These are phyloP conservation scores for Eleginops maclovinus DNA, from an alignment of 2,113 vertebrate genomes.

Conservation along the genomic window DNA sequence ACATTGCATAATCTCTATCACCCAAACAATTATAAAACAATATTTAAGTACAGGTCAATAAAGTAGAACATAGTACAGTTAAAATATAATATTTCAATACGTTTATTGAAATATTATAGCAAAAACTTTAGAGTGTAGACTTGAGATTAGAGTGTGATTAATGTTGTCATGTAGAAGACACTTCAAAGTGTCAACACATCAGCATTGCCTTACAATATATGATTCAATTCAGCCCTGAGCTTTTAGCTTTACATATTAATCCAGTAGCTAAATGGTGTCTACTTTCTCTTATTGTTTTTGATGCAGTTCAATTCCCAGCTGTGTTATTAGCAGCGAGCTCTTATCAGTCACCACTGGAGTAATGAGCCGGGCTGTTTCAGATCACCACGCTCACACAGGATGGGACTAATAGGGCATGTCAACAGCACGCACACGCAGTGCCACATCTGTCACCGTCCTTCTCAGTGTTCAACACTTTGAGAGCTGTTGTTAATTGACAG, in stretches of 20 bases:
- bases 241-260: constrained; percentile 60
- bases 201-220: background rate
- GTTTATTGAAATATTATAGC: too few relatives aligned
- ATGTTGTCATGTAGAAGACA: too few relatives aligned
- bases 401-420: constrained; percentile 78
- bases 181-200: constrained; percentile 31
- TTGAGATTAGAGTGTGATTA: too few relatives aligned
- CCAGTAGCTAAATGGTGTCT: constrained; percentile 35
- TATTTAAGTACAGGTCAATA: too few relatives aligned
- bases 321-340: constrained; percentile 77
- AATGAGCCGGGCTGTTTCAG: constrained; percentile 78
- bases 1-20: too few relatives aligned
- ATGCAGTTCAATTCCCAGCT: constrained; percentile 61
- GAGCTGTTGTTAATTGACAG: constrained; percentile 72
- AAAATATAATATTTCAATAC: too few relatives aligned
- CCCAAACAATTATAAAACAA: too few relatives aligned
- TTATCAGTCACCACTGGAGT: constrained; percentile 79
- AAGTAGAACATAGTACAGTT: too few relatives aligned
- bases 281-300: constrained; percentile 4
- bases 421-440: constrained; percentile 63
- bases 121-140: too few relatives aligned
- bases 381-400: constrained; percentile 74
- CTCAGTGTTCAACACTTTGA: constrained; percentile 61
- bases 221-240: background rate
- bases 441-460: constrained; percentile 70